These are phyloP conservation scores for Papilio machaon DNA, from an alignment of 1,140 invertebrate genomes.

Conservation along the genomic window DNA sequence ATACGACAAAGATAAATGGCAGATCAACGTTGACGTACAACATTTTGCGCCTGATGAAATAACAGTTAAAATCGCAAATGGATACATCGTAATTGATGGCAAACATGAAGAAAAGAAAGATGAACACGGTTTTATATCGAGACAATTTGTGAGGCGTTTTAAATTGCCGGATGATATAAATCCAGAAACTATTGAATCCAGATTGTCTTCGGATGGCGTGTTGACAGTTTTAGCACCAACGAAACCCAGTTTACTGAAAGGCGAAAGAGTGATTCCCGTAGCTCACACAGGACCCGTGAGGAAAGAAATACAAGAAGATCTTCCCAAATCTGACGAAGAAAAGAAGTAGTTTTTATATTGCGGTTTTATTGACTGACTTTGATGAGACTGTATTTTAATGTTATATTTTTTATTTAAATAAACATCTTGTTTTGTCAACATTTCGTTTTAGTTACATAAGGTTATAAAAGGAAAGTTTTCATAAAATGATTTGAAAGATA, in stretches of 20 bases:
- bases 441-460: constrained; percentile 28
- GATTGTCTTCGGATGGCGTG: constrained; percentile 89
- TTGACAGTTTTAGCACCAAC: constrained; percentile 86
- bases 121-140: constrained; percentile 88
- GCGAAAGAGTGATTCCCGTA: constrained; percentile 68
- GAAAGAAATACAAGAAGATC: constrained; percentile 52
- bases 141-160: constrained; percentile 88
- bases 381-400: constrained; percentile 42
- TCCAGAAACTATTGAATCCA: constrained; percentile 85
- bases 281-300: constrained; percentile 69
- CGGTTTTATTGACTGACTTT: constrained; percentile 26
- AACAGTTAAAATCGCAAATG: constrained; percentile 89
- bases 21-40: constrained; percentile 90
- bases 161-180: constrained; percentile 87
- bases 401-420: constrained; percentile 37
- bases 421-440: constrained; percentile 36
- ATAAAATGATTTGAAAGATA: too few species aligned
- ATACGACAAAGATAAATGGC: constrained; percentile 80
- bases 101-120: constrained; percentile 91
- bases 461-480: constrained; percentile 16
- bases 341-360: constrained; percentile 19
- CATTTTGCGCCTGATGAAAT: constrained; percentile 94
- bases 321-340: constrained; percentile 7
- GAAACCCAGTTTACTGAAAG: constrained; percentile 60
- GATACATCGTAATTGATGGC: constrained; percentile 86